phyloP scores from a whole-genome alignment of 64 coral and sea anemone species.

The Exaiptasia diaphana region DNA sequence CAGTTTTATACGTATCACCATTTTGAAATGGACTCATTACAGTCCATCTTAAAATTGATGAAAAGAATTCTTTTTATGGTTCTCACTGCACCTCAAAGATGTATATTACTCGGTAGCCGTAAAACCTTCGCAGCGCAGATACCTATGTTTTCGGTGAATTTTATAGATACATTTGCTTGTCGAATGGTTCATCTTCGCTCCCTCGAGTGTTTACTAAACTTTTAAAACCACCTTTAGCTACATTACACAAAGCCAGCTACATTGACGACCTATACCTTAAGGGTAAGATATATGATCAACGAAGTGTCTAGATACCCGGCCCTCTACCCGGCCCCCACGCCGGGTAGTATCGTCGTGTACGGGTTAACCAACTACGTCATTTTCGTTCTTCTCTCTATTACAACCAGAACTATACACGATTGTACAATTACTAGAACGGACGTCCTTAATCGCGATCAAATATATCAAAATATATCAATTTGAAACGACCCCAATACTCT shows the following conservation, averaged over 20 bases:
- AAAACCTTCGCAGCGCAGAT: neutral
- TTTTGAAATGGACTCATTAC: neutral
- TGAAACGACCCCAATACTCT: no score
- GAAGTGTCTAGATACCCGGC: no score
- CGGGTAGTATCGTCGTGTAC: no score
- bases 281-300: constrained; percentile 12
- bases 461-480: no score
- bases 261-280: constrained; percentile 44
- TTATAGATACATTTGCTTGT: constrained; percentile 16
- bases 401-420: no score
- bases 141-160: constrained; percentile 1
- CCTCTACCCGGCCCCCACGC: no score
- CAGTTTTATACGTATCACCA: neutral
- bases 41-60: neutral
- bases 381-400: no score
- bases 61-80: constrained; percentile 9
- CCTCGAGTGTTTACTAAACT: constrained; percentile 31
- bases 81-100: neutral
- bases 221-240: constrained; percentile 20
- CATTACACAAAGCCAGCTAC: constrained; percentile 13
- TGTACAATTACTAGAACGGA: no score
- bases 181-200: constrained; percentile 4
- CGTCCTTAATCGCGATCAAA: no score
- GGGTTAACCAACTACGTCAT: no score
- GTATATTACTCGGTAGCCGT: neutral